phyloP scores from a whole-genome alignment of 2,797 vertebrate species.

The Eutrigla gurnardus region DNA sequence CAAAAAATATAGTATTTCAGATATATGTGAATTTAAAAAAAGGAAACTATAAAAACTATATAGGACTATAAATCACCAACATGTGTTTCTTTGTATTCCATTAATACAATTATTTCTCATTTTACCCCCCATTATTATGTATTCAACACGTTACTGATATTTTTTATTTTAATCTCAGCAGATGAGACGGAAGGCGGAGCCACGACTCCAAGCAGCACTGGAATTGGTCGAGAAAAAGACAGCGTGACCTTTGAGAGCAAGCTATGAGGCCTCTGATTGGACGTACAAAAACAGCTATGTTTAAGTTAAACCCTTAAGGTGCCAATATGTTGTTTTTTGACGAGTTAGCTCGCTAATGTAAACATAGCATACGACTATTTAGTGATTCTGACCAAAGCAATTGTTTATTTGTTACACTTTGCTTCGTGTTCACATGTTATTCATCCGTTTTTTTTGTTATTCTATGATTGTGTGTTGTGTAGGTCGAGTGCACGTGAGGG shows the following conservation, averaged over 20 bases:
- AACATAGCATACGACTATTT: too few relatives aligned
- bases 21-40: too few relatives aligned
- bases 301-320: neutral
- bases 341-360: too few relatives aligned
- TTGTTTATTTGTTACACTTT: too few relatives aligned
- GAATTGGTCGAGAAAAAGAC: constrained; percentile 42
- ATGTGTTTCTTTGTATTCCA: neutral
- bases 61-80: too few relatives aligned
- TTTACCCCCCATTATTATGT: neutral
- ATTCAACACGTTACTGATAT: neutral
- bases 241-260: constrained; percentile 58
- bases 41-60: too few relatives aligned
- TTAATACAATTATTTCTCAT: neutral
- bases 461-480: too few relatives aligned
- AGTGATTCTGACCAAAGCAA: too few relatives aligned
- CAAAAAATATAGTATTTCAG: too few relatives aligned
- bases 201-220: neutral
- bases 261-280: constrained; percentile 46
- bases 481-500: too few relatives aligned
- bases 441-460: too few relatives aligned
- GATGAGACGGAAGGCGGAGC: constrained; percentile 44
- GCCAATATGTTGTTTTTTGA: neutral
- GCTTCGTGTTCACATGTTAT: too few relatives aligned
- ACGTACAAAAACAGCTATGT: constrained; percentile 34
- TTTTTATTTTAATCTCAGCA: constrained; percentile 11